Percentiles rank a stretch among this genome's conserved stretches.
Evolutionary conservation across 1,140 invertebrate genomes (phyloP).

Genomic region (Heterodera schachtii): DNA sequence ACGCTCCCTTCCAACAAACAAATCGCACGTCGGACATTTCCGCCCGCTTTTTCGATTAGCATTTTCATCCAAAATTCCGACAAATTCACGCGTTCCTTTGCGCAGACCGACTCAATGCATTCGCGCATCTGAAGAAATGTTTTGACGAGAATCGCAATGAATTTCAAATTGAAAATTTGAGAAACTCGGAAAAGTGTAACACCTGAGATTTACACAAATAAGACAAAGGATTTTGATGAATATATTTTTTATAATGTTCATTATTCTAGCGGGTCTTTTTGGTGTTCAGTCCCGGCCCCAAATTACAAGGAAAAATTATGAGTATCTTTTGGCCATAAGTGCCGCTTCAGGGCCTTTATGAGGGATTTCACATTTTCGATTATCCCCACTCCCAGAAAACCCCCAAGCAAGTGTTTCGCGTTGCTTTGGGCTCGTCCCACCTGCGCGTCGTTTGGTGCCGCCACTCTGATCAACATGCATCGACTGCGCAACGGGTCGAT

Average conservation of each 20-base stretch:
- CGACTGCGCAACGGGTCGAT: slow-evolving; percentile 92
- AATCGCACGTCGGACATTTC: slow-evolving; percentile 89
- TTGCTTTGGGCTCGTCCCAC: slow-evolving; percentile 68
- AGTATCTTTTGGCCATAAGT: no score
- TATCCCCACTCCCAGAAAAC: no score
- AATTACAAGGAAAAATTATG: slow-evolving; percentile 13
- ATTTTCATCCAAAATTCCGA: slow-evolving; percentile 78
- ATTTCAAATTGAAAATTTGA: slow-evolving; percentile 19
- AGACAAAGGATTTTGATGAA: no score
- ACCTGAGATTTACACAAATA: no score
- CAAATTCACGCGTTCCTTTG: slow-evolving; percentile 81
- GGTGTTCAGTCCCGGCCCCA: no score
- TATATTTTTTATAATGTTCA: no score
- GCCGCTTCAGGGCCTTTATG: no score
- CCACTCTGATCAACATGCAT: slow-evolving; percentile 85
- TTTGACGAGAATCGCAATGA: slow-evolving; percentile 19
- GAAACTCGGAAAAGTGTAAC: slow-evolving; percentile 4
- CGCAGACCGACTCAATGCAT: slow-evolving; percentile 75
- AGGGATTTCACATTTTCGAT: no score
- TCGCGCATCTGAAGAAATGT: slow-evolving; percentile 24
- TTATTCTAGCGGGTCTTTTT: no score
- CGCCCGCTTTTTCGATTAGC: slow-evolving; percentile 79
- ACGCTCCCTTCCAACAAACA: slow-evolving; percentile 91
- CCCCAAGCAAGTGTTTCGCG: no score
- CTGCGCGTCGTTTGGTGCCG: slow-evolving; percentile 81